Evolutionary conservation across 2,797 vertebrate genomes (phyloP), one percentile per base, ranked within the genome.

Genomic region (Triplophysa bombifrons): DNA sequence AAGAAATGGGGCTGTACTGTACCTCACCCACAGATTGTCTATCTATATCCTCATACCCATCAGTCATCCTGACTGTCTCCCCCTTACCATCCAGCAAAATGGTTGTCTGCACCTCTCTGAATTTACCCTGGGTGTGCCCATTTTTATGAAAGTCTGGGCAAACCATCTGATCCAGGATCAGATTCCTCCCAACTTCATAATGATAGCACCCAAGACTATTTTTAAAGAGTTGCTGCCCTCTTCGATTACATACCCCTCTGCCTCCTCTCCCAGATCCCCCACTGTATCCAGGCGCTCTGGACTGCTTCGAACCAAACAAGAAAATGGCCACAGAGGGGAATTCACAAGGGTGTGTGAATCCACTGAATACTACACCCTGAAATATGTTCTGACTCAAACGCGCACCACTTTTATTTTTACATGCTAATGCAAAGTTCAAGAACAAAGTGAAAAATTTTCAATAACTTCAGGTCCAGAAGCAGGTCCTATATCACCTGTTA

Each of bases 181-280:
- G 61, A 72, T 78, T 81, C 30, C 50, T 27, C 79, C 55, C 46
- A 20, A 68, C 61, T 34, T 53, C 38, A 46, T 76, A 71, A 77
- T 80, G 82, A 73, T 72, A 73, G 76, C 34, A 25, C 67, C n/a
- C 50, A 86, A 84, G 84, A 82, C 82, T 83, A 85, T 89, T 90
- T 88, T 84, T 88, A 85, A 82, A 82, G 80, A 83, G 87, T 88
- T 88, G 87, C 88, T 88, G 87, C 78, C 87, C 84, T 87, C 85
- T 86, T 80, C 72, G 46, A 84, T 88, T 88, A 86, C 87, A 87
- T 67, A 64, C 66, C 81, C 78, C 64, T 27, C 51, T 82, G 67
- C 80, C 82, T 80, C 76, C 84, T 66, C 73, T 71, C 34, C 63
- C 74, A 65, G 76, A 60, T 70, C 66, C 70, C 65, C 58, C 22